These are phyloP conservation scores for Micropoecilia bifurca DNA, from an alignment of 2,797 vertebrate species.

Conservation along the genomic window DNA sequence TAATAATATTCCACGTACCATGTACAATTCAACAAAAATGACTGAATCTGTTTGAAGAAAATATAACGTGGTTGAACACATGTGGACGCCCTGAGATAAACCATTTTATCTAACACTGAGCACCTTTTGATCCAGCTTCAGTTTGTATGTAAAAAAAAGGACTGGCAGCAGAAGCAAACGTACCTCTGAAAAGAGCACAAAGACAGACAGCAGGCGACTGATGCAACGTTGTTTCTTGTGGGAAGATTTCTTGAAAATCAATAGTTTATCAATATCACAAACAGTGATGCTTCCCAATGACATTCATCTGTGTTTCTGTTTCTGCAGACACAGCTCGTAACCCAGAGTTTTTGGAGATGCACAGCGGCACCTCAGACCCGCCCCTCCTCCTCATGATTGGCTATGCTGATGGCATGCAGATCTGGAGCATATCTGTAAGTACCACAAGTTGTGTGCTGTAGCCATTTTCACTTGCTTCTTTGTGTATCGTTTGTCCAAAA, in stretches of 20 bases:
- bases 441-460: not conserved
- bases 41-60: not conserved
- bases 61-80: not conserved
- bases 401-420: conserved; percentile 95
- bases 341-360: conserved; percentile 93
- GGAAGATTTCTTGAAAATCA: not conserved
- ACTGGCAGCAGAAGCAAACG: not conserved
- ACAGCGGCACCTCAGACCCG: conserved; percentile 89
- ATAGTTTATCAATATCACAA: too few species aligned
- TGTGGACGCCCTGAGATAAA: not conserved
- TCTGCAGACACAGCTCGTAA: conserved; percentile 89
- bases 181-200: not conserved
- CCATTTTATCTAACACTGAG: not conserved
- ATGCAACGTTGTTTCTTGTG: not conserved
- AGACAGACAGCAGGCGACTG: not conserved
- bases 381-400: conserved; percentile 94
- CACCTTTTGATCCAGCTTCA: not conserved
- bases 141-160: not conserved
- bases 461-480: not conserved
- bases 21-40: not conserved
- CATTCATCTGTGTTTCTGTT: conserved; percentile 1
- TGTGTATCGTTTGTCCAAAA: not conserved
- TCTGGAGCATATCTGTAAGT: conserved; percentile 98
- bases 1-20: not conserved
- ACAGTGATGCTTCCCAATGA: not conserved